Conservation (phyloP, 2,113 vertebrate species). For the Oenanthe oenanthe region DNA sequence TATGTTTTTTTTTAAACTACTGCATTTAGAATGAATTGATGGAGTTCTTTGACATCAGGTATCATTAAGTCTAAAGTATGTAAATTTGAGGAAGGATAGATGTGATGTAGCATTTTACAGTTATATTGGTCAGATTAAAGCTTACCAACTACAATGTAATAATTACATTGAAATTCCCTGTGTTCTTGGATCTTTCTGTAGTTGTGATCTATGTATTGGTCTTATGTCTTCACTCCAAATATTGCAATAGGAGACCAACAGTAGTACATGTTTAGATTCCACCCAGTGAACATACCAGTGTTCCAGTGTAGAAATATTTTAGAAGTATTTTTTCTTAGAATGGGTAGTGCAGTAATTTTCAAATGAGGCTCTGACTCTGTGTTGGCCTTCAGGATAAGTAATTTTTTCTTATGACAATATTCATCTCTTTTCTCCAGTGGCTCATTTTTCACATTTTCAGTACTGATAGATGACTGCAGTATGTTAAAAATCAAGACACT, state of each 20-base stretch:
- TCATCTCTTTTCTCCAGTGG: neutral
- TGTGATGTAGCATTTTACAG: neutral
- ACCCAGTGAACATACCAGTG: neutral
- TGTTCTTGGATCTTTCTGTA: neutral
- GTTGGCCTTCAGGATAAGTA: constrained; percentile 1
- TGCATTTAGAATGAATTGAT: neutral
- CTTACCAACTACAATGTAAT: neutral
- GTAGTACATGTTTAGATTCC: neutral
- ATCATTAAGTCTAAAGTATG: neutral
- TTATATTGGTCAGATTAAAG: neutral
- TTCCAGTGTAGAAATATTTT: neutral
- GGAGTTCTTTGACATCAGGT: neutral
- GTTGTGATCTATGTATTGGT: neutral
- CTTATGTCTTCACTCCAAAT: neutral
- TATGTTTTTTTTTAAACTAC: neutral
- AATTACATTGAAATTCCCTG: neutral
- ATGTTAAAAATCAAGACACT: constrained; percentile 4
- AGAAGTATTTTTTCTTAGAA: neutral
- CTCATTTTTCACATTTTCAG: constrained; percentile 11
- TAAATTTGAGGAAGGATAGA: neutral
- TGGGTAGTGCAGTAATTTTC: neutral
- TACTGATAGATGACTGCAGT: neutral
- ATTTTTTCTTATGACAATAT: neutral
- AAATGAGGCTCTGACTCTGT: neutral
- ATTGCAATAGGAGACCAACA: neutral